Conservation (phyloP, 2,888 invertebrate genomes). For the Lissonota sp. region DNA sequence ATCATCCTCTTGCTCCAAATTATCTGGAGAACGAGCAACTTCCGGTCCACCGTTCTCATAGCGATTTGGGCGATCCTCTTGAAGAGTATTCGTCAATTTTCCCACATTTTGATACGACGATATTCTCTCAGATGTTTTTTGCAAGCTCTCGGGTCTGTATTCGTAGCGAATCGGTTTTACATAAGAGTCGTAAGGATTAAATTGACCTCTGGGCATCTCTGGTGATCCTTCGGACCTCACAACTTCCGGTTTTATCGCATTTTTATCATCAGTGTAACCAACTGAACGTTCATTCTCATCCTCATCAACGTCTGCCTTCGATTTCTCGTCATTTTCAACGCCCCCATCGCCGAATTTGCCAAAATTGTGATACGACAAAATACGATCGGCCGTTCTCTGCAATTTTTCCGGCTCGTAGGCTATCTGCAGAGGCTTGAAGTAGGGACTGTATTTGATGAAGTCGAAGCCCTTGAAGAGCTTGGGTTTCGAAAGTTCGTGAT, state of each 20-base stretch:
- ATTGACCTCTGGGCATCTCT: conserved; percentile 61
- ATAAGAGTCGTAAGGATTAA: conserved; percentile 71
- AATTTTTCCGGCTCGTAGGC: conserved; percentile 71
- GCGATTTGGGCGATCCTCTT: not conserved
- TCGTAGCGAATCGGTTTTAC: conserved; percentile 74
- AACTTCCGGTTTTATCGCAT: not conserved
- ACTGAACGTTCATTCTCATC: conserved; percentile 6
- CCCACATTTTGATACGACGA: conserved; percentile 27
- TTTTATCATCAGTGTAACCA: not conserved
- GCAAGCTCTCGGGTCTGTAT: conserved; percentile 69
- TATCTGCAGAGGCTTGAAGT: conserved; percentile 76
- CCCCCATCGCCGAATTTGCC: not conserved
- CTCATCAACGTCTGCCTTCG: conserved; percentile 8
- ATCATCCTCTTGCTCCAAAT: not conserved
- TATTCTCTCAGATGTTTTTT: conserved; percentile 62
- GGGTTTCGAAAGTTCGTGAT: conserved; percentile 3
- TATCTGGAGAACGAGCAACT: not conserved
- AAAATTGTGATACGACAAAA: conserved; percentile 47
- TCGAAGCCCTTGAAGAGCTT: conserved; percentile 61
- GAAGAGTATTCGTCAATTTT: not conserved
- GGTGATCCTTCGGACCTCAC: conserved; percentile 6
- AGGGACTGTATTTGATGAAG: conserved; percentile 72
- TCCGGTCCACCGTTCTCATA: conserved; percentile 14
- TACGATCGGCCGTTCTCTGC: conserved; percentile 65
- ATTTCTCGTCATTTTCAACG: conserved; percentile 3